phyloP scores from a whole-genome alignment of 2,797 vertebrate genomes.

The Chlorospingus flavigularis region DNA sequence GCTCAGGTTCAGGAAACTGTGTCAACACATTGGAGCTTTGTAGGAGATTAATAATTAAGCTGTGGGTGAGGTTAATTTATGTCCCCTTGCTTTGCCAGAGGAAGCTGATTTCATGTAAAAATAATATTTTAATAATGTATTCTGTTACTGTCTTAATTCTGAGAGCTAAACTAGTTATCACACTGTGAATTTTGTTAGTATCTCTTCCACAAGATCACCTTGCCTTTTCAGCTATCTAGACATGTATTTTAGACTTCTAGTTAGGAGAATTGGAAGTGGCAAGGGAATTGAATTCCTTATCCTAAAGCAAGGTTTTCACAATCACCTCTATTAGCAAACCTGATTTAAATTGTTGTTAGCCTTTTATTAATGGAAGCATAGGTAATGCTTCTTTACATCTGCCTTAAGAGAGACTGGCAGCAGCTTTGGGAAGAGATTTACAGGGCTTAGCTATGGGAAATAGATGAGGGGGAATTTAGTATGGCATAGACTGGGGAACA shows the following conservation, averaged over 20 bases:
- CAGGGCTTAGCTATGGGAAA: not conserved
- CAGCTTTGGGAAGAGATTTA: not conserved
- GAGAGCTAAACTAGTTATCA: not conserved
- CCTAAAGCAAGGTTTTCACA: not conserved
- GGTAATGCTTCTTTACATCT: not conserved
- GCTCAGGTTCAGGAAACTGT: not conserved
- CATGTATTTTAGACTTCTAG: not conserved
- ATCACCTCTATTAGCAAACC: not conserved
- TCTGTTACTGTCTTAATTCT: not conserved
- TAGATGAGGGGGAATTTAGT: not conserved
- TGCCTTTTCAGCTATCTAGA: not conserved
- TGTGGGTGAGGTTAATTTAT: not conserved
- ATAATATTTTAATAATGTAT: not conserved
- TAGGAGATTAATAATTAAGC: not conserved
- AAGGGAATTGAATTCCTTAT: not conserved
- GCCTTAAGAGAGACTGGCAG: not conserved
- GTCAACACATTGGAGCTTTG: not conserved
- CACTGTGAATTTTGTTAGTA: not conserved
- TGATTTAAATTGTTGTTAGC: not conserved
- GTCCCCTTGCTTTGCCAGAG: not conserved
- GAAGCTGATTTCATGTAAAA: not conserved
- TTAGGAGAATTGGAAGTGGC: not conserved
- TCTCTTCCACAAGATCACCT: not conserved
- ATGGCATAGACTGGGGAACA: not conserved
- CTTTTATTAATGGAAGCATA: conserved; percentile 1